phyloP scores from a whole-genome alignment of 2,888 invertebrate species.

The Lithophane socia region DNA sequence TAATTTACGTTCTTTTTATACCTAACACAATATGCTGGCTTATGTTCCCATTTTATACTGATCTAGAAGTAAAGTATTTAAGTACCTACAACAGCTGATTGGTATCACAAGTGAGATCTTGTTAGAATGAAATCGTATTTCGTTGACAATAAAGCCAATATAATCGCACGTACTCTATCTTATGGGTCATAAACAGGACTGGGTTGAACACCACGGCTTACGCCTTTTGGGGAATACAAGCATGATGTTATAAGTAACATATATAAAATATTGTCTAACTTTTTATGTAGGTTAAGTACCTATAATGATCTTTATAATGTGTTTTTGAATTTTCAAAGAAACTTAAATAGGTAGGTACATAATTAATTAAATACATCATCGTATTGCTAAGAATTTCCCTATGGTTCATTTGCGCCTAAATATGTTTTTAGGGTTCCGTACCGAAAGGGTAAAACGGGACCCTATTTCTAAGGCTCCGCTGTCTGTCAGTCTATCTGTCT shows the following conservation, averaged over 20 bases:
- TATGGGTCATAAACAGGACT: neutral
- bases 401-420: neutral
- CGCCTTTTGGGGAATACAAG: too few relatives aligned
- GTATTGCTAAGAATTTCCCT: neutral
- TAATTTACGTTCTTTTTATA: conserved; percentile 69
- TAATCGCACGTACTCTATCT: neutral
- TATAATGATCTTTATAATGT: too few relatives aligned
- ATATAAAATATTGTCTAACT: too few relatives aligned
- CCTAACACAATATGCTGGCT: conserved; percentile 38
- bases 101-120: neutral
- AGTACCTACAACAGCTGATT: conserved; percentile 23
- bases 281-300: too few relatives aligned
- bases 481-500: too few relatives aligned
- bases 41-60: conserved; percentile 31
- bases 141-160: neutral
- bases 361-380: neutral
- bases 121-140: neutral
- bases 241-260: too few relatives aligned
- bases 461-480: too few relatives aligned
- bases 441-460: too few relatives aligned
- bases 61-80: conserved; percentile 25
- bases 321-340: too few relatives aligned
- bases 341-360: too few relatives aligned
- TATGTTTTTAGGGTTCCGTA: too few relatives aligned
- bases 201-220: neutral